Evolutionary conservation across 2,888 invertebrate species (phyloP).

Genomic region (Parthenolecanium corni): DNA sequence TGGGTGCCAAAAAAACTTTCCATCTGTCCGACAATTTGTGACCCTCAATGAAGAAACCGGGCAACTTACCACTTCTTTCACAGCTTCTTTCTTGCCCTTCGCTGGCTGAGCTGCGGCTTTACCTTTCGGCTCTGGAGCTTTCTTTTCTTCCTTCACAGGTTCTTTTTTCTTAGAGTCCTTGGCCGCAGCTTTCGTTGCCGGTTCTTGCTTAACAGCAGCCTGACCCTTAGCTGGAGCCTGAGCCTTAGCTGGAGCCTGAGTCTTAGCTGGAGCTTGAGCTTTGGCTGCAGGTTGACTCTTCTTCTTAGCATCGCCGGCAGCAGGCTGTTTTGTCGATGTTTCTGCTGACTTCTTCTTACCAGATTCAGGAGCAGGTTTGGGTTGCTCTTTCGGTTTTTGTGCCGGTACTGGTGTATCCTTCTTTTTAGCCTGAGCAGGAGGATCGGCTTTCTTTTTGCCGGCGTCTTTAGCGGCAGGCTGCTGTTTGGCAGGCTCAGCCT

Average conservation of each 20-base stretch:
- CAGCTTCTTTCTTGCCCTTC: too few relatives aligned
- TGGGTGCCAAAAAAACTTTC: too few relatives aligned
- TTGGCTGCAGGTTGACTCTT: slow-evolving; percentile 29
- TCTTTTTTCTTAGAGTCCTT: too few relatives aligned
- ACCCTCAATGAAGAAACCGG: too few relatives aligned
- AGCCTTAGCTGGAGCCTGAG: slow-evolving; percentile 25
- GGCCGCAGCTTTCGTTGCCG: too few relatives aligned
- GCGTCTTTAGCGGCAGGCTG: slow-evolving; percentile 24
- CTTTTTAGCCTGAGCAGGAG: slow-evolving; percentile 27
- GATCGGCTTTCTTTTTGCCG: slow-evolving; percentile 2
- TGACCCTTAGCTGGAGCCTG: too few relatives aligned
- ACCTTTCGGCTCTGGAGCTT: too few relatives aligned
- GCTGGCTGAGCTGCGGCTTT: too few relatives aligned
- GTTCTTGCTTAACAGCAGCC: neutral
- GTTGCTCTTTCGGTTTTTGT: neutral
- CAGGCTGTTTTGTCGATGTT: slow-evolving; percentile 29
- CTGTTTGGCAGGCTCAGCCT: slow-evolving; percentile 21
- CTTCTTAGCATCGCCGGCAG: slow-evolving; percentile 22
- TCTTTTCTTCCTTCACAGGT: too few relatives aligned
- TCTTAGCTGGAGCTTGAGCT: slow-evolving; percentile 28
- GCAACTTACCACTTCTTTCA: too few relatives aligned
- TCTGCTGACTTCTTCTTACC: slow-evolving; percentile 19
- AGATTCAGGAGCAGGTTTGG: neutral
- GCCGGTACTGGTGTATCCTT: slow-evolving; percentile 26
- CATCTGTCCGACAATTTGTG: too few relatives aligned